Conservation (phyloP, 2,113 vertebrate genomes). For the Amia ocellicauda region DNA sequence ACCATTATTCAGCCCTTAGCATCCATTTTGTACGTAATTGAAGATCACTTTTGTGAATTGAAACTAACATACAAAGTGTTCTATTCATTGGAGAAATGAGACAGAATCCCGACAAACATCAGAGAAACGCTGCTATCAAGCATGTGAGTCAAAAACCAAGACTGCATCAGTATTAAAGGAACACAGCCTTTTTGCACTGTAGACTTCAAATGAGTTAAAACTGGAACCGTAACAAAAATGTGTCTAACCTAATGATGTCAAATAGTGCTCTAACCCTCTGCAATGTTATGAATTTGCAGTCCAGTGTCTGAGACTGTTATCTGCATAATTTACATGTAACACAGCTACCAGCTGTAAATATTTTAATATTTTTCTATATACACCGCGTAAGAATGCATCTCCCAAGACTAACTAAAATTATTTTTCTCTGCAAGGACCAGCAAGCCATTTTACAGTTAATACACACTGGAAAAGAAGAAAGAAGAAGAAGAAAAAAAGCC, state of each 20-base stretch:
- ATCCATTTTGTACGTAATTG: slow-evolving; percentile 28
- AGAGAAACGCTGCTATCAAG: slow-evolving; percentile 49
- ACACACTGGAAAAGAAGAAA: neutral
- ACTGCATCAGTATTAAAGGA: slow-evolving; percentile 49
- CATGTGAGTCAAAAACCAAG: slow-evolving; percentile 40
- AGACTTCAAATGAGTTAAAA: slow-evolving; percentile 49
- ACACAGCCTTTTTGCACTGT: slow-evolving; percentile 23
- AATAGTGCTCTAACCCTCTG: slow-evolving; percentile 47
- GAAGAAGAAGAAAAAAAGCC: slow-evolving; percentile 5
- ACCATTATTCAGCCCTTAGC: no score
- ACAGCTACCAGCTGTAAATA: neutral
- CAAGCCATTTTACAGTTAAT: neutral
- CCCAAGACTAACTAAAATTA: neutral
- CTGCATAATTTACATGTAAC: neutral
- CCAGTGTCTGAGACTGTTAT: neutral
- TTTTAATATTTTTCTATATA: slow-evolving; percentile 1
- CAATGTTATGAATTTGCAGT: slow-evolving; percentile 8
- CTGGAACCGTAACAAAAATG: slow-evolving; percentile 68
- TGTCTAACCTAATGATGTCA: slow-evolving; percentile 65
- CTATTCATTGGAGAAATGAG: slow-evolving; percentile 44
- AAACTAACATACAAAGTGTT: slow-evolving; percentile 32
- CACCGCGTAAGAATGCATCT: neutral
- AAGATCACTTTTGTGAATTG: slow-evolving; percentile 25
- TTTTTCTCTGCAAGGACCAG: neutral
- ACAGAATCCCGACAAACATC: slow-evolving; percentile 47